These are phyloP conservation scores for Spongilla lacustris DNA, from an alignment of 37 sponge, comb jelly and placozoan genomes.

Conservation along the genomic window DNA sequence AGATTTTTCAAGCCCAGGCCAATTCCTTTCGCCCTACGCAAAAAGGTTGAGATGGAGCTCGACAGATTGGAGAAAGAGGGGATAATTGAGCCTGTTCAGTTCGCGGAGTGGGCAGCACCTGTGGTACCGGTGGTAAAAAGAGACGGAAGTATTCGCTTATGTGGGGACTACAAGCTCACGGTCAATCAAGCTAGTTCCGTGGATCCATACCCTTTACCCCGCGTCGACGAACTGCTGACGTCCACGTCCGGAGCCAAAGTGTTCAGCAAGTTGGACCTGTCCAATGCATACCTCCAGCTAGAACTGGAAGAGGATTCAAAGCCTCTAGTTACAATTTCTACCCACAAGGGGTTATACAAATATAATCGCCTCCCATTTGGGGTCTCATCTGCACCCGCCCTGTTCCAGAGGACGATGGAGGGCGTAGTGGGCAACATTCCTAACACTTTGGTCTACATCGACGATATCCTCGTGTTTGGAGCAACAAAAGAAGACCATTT, in stretches of 20 bases:
- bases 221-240: background rate
- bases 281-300: background rate
- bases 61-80: background rate
- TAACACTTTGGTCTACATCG: background rate
- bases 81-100: background rate
- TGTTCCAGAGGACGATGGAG: constrained; percentile 11
- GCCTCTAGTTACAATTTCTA: background rate
- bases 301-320: background rate
- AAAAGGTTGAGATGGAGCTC: background rate
- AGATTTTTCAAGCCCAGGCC: background rate
- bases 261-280: background rate
- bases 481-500: background rate
- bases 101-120: constrained; percentile 11
- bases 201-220: background rate
- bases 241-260: background rate
- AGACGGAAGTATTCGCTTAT: background rate
- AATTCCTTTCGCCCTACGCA: background rate
- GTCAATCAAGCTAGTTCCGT: background rate
- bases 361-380: constrained; percentile 3
- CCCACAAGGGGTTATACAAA: background rate
- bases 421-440: background rate
- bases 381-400: background rate
- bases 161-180: background rate
- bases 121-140: constrained; percentile 3
- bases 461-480: constrained; percentile 12